These are phyloP conservation scores for Nyctibius grandis DNA, from an alignment of 2,797 vertebrate species.

Conservation along the genomic window DNA sequence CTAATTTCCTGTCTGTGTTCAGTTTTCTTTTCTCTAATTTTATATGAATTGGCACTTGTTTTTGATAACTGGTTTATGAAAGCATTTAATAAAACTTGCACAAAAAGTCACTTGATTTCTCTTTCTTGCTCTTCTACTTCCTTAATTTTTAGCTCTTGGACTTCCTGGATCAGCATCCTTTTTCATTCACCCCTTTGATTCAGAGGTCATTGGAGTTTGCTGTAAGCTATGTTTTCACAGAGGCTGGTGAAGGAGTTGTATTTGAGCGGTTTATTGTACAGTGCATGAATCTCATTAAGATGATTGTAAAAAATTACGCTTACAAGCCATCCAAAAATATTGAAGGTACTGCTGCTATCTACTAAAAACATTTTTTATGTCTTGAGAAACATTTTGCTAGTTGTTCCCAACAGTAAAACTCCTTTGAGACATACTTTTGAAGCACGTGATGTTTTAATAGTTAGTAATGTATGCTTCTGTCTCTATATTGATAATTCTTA, in stretches of 20 bases:
- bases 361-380: neutral
- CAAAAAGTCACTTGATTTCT: neutral
- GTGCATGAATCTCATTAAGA: constrained; percentile 98
- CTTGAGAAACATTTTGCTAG: neutral
- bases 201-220: constrained; percentile 93
- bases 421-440: neutral
- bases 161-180: constrained; percentile 92
- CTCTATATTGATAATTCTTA: neutral
- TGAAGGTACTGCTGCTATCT: constrained; percentile 81
- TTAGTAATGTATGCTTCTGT: neutral
- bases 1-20: neutral
- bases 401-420: neutral
- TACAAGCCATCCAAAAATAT: constrained; percentile 95
- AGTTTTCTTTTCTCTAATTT: neutral
- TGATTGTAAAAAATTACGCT: constrained; percentile 95
- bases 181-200: constrained; percentile 90
- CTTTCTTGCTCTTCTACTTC: neutral
- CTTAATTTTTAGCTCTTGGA: constrained; percentile 84
- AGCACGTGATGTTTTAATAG: neutral
- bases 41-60: neutral
- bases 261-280: constrained; percentile 97
- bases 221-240: constrained; percentile 93
- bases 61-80: neutral
- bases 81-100: neutral
- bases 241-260: constrained; percentile 86